These are phyloP conservation scores for Sericinus montela DNA, from an alignment of 2,888 invertebrate species.

Conservation along the genomic window DNA sequence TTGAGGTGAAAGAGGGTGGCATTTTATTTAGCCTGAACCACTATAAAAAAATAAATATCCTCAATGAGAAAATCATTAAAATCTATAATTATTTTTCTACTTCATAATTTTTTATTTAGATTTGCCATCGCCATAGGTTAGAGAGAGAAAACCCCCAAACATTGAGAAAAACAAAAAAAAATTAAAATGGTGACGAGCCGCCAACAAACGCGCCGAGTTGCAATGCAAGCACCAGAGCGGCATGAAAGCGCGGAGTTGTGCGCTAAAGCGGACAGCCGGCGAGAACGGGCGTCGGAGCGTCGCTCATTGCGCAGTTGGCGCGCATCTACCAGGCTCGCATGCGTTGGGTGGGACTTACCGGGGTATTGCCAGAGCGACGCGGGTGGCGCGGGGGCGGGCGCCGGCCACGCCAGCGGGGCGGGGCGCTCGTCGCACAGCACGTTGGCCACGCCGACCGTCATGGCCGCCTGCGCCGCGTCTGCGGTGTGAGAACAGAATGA, in stretches of 20 bases:
- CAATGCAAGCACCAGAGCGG: conserved; percentile 69
- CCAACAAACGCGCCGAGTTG: conserved; percentile 40
- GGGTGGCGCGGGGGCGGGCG: conserved; percentile 79
- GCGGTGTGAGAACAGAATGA: conserved; percentile 68
- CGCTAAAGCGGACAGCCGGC: conserved; percentile 35
- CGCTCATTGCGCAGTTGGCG: conserved; percentile 76
- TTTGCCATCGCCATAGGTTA: too few relatives aligned
- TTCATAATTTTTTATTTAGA: too few relatives aligned
- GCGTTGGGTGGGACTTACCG: conserved; percentile 71
- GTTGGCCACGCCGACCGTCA: conserved; percentile 82
- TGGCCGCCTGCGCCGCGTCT: conserved; percentile 83
- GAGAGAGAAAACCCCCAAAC: too few relatives aligned
- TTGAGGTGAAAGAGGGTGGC: too few relatives aligned
- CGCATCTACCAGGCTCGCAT: conserved; percentile 76
- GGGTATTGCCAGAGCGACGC: conserved; percentile 91
- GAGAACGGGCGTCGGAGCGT: conserved; percentile 41
- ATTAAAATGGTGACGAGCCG: neutral
- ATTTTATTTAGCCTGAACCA: too few relatives aligned
- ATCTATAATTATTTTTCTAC: too few relatives aligned
- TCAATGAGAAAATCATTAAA: too few relatives aligned
- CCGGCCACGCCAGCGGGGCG: conserved; percentile 79
- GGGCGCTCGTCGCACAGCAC: conserved; percentile 83
- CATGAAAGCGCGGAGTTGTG: conserved; percentile 54
- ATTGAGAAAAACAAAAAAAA: neutral
- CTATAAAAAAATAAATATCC: too few relatives aligned